phyloP scores from a whole-genome alignment of 2,888 invertebrate species.

The Chouioia cunea region DNA sequence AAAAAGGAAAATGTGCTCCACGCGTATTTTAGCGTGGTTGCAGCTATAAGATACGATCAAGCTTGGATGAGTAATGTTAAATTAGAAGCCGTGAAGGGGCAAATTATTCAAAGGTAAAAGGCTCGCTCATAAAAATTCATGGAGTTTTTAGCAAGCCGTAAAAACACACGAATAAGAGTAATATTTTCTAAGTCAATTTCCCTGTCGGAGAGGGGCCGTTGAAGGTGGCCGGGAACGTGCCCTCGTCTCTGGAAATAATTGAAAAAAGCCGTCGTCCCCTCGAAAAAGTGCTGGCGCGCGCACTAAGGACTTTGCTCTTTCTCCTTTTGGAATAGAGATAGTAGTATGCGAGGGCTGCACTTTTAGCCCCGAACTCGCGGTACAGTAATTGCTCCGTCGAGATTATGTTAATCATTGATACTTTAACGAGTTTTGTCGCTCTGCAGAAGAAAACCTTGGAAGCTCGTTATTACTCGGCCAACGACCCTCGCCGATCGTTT shows the following conservation, averaged over 20 bases:
- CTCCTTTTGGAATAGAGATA: slow-evolving; percentile 22
- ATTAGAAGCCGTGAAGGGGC: slow-evolving; percentile 21
- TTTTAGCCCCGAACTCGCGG: slow-evolving; percentile 36
- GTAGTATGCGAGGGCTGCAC: neutral
- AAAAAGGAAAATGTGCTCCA: too few relatives aligned
- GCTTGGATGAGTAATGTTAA: slow-evolving; percentile 8
- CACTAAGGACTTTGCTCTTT: slow-evolving; percentile 37
- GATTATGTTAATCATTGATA: slow-evolving; percentile 50
- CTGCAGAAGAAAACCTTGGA: slow-evolving; percentile 32
- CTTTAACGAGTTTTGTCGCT: slow-evolving; percentile 43
- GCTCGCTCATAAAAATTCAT: slow-evolving; percentile 28
- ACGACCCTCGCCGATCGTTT: slow-evolving; percentile 22
- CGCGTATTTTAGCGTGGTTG: too few relatives aligned
- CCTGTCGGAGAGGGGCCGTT: slow-evolving; percentile 14
- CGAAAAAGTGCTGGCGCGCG: slow-evolving; percentile 43
- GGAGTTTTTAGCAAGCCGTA: slow-evolving; percentile 4
- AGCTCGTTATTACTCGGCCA: slow-evolving; percentile 37
- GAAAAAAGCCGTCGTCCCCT: slow-evolving; percentile 34
- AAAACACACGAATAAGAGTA: slow-evolving; percentile 27
- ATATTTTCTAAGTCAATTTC: slow-evolving; percentile 40
- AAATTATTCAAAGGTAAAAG: slow-evolving; percentile 15
- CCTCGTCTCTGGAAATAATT: slow-evolving; percentile 41
- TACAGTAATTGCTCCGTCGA: slow-evolving; percentile 45
- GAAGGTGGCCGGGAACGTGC: slow-evolving; percentile 5
- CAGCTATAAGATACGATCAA: too few relatives aligned